A percentile compares a stretch with the other conserved stretches of the same genome.
Conservation (phyloP, 1,140 invertebrate species). For the Hylaeus anthracinus region DNA sequence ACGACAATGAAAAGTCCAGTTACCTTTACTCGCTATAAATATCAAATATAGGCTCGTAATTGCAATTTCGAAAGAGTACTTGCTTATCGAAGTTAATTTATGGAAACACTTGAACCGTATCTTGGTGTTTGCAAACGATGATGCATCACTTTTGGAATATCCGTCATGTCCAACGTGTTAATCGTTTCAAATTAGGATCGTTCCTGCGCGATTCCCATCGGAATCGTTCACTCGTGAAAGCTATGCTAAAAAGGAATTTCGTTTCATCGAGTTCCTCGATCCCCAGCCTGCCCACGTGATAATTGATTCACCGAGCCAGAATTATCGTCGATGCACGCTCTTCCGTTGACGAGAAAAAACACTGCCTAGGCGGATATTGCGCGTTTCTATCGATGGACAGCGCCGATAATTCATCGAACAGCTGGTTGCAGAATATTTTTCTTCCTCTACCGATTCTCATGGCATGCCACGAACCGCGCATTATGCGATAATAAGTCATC, state of each 20-base stretch:
- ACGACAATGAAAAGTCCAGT: no score
- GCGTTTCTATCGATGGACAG: neutral
- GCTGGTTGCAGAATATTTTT: constrained; percentile 13
- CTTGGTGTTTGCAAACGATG: no score
- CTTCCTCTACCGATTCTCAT: neutral
- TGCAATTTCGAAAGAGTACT: no score
- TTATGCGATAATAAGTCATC: constrained; percentile 18
- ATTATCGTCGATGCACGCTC: no score
- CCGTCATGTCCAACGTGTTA: neutral
- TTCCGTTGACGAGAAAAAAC: neutral
- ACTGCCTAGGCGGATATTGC: neutral
- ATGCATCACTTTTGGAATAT: no score
- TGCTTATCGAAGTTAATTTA: no score
- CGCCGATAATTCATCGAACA: constrained; percentile 38
- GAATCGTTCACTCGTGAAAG: neutral
- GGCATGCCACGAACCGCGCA: neutral
- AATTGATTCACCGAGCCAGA: no score
- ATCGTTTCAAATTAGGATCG: neutral
- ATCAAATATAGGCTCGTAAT: no score
- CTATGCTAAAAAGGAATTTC: neutral
- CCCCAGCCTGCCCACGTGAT: neutral
- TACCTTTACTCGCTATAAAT: no score
- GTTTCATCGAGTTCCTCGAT: neutral
- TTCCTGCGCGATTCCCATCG: neutral
- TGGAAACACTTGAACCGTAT: no score